A percentile compares a stretch with the other conserved stretches of the same genome.
These are phyloP conservation scores for Oryzias woworae DNA, from an alignment of 2,113 vertebrate species.

Conservation along the genomic window DNA sequence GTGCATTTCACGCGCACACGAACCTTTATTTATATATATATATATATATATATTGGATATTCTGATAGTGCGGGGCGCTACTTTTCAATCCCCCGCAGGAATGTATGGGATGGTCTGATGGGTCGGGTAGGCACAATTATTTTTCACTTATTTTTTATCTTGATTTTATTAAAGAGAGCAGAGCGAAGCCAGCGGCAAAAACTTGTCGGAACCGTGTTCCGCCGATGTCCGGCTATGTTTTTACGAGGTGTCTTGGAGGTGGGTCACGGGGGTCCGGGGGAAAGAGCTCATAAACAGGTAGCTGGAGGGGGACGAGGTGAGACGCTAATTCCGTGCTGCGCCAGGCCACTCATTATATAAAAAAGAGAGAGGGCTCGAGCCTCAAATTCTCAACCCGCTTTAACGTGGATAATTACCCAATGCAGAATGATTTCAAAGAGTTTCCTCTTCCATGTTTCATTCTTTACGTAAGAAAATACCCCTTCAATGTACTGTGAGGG, in stretches of 20 bases:
- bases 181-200: constrained; percentile 69
- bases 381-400: constrained; percentile 24
- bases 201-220: constrained; percentile 77
- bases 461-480: constrained; percentile 55
- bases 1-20: constrained; percentile 55
- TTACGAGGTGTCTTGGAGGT: constrained; percentile 91
- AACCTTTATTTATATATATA: constrained; percentile 14
- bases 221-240: constrained; percentile 82
- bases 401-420: constrained; percentile 40
- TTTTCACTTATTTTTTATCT: constrained; percentile 94
- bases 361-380: constrained; percentile 47
- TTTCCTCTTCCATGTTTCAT: constrained; percentile 66
- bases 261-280: constrained; percentile 85
- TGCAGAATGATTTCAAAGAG: constrained; percentile 44
- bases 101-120: constrained; percentile 78
- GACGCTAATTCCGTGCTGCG: constrained; percentile 79
- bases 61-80: constrained; percentile 57
- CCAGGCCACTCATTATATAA: constrained; percentile 76
- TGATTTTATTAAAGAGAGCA: constrained; percentile 90
- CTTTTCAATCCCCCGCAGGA: constrained; percentile 73
- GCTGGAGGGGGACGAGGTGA: constrained; percentile 78
- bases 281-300: constrained; percentile 86
- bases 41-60: constrained; percentile 43
- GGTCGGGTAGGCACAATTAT: constrained; percentile 84
- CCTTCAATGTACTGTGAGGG: constrained; percentile 68